Evolutionary conservation across 1,140 invertebrate species (phyloP), one percentile per base, ranked within the genome.

Genomic region (Probaryconus sp.): DNA sequence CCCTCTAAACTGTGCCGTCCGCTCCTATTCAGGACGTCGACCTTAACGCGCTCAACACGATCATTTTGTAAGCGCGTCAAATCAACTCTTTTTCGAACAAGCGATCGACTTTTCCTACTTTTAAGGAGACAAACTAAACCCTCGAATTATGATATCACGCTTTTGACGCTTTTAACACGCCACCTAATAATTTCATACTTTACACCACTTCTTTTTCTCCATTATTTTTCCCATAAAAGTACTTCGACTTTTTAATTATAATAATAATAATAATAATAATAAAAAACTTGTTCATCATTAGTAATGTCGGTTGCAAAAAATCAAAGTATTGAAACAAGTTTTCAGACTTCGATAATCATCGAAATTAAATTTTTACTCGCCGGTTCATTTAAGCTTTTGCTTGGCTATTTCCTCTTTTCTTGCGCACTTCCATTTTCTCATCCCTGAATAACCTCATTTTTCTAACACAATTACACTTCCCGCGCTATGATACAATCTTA

Each of bases 341-440:
- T 31, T 63, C 43, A 40, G 42, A 56, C 55, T 56, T 68, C 26
- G 42, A 61, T 48, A 60, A 75, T 76, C 50, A 63, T 60, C 42
- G 63, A 77, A 80, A 82, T 82, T 79, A 82, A 81, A 82, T 82
- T 82, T 80, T 80, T 70, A 80, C 76, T 58, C 43, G 58, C 31
- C 58, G 64, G 48, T 60, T 60, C 35, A 11, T 30, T 30, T 30
- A 30, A 30, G 28, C 28, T 30, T 30, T 20, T 26, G 7, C 9
- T n/a, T n/a, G n/a, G n/a, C 28, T 31, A 11, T 31, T 33, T 48
- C 14, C 42, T 20, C 28, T 16, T 26, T 9, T 30, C 14, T 6
- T 35, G 13, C 42, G 9, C 24, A 10, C 9, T 18, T 43, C 37
- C 40, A n/a, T 11, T 14, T 14, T 9, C 42, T 67, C 61, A 37